Base-by-base conservation (phyloP, 2,113 vertebrate species). In the Chaetops frenatus region DNA sequence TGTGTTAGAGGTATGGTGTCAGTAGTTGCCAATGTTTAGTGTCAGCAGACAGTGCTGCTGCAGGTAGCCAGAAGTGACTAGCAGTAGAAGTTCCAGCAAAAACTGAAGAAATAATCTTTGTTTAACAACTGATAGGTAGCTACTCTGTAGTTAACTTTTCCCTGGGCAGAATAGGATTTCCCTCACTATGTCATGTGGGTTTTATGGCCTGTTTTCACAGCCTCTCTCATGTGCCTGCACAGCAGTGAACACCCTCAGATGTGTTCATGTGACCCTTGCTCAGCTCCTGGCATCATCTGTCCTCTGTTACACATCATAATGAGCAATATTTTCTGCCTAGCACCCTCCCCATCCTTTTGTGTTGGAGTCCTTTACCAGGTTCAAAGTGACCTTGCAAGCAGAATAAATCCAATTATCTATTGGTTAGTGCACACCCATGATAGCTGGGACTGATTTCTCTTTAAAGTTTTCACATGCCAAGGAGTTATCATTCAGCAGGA, bases 351-450 rank as follows among this genome's bases (percentile, higher is more conserved):
- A 71, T 12, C 38, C 10, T 83, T 74, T 62, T 21, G 8, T 77
- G 57, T 33, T 51, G 20, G 10, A 74, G 18, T 44, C 40, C 62
- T 76, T 87, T 51, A 36, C 53, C 2, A 0, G 16, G 15, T 38
- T 66, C 38, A 71, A 79, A 87, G 40, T 71, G 44, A 40, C 31
- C 45, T 78, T 89, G 27, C 48, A 82, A 82, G 70, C 61, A 82
- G 87, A 91, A 87, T 51, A 87, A 95, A 48, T 76, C 23, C 9
- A 89, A 25, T 87, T 94, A 79, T 64, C 56, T 60, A 11, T 29
- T 70, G 53, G 42, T 62, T 67, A 66, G 14, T 81, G 60, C 60
- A 87, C 51, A 47, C 1, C 31, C 35, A 31, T 38, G 24, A 56
- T 42, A 87, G 11, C 47, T 86, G 69, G 8, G 33, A 19, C 16